A percentile compares a stretch with the other conserved stretches of the same genome.
Evolutionary conservation across 2,113 vertebrate species (phyloP).

Genomic region (Sminthopsis crassicaudata): DNA sequence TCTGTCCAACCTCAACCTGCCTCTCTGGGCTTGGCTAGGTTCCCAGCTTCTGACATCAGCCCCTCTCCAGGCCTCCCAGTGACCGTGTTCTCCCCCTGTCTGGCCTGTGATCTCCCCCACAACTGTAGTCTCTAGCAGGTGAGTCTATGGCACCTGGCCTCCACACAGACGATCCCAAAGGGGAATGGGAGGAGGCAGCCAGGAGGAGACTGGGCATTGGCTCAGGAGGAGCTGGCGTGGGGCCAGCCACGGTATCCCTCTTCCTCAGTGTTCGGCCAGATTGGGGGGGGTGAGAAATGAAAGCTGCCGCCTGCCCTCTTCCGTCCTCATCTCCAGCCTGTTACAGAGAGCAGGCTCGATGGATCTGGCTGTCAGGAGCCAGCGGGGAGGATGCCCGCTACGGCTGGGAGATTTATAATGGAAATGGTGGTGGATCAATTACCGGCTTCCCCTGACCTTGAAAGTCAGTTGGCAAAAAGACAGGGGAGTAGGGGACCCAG

Average conservation of each 20-base stretch:
- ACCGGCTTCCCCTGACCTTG: conserved; percentile 64
- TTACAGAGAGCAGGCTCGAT: not conserved
- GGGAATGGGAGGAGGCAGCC: not conserved
- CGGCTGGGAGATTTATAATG: conserved; percentile 13
- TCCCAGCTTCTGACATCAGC: not conserved
- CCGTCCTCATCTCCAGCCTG: not conserved
- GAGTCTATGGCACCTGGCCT: not conserved
- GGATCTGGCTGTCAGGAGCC: conserved; percentile 23
- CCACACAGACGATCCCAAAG: not conserved
- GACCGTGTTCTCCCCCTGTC: not conserved
- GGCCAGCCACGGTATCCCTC: not conserved
- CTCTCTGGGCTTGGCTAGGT: not conserved
- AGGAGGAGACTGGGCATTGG: not conserved
- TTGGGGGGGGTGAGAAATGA: not conserved
- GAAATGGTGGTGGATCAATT: conserved; percentile 63
- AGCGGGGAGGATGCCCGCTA: conserved; percentile 48
- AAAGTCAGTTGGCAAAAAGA: conserved; percentile 36
- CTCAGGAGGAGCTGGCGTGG: accelerated
- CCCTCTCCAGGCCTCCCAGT: not conserved
- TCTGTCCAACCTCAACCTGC: not conserved
- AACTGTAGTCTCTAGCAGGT: not conserved
- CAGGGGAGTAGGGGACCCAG: not conserved
- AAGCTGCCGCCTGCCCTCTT: not conserved
- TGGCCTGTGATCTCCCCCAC: not conserved
- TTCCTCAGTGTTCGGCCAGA: not conserved